Conservation (phyloP, 2,113 vertebrate species). For the Colistium nudipinnis region DNA sequence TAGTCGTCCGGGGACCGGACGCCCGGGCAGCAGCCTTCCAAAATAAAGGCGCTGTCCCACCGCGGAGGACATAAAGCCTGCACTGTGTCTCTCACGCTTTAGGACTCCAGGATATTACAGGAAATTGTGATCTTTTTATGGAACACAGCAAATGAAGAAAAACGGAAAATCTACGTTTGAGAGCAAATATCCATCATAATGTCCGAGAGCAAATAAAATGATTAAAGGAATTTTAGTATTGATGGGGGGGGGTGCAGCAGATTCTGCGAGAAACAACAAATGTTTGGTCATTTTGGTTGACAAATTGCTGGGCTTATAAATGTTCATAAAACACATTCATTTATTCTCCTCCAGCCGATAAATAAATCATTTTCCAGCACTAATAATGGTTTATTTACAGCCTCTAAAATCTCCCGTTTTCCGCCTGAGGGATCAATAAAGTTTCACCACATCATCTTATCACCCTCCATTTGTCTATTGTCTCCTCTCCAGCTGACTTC, state of each 20-base stretch:
- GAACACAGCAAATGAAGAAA: too few relatives aligned
- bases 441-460: constrained; percentile 13
- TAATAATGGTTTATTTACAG: neutral
- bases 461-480: constrained; percentile 3
- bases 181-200: neutral
- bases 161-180: too few relatives aligned
- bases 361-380: neutral
- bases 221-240: neutral
- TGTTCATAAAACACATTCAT: too few relatives aligned
- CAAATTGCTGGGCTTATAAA: too few relatives aligned
- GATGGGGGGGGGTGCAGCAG: too few relatives aligned
- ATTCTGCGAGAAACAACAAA: neutral
- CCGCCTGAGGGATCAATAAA: constrained; percentile 28
- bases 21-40: constrained; percentile 15
- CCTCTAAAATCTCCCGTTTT: neutral
- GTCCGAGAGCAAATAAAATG: neutral
- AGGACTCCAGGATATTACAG: neutral
- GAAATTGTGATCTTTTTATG: neutral
- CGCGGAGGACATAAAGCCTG: neutral
- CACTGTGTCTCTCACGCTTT: neutral
- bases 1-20: neutral
- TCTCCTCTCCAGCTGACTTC: constrained; percentile 31
- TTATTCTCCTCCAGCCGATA: too few relatives aligned
- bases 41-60: constrained; percentile 35
- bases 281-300: neutral